These are phyloP conservation scores for Apaloderma vittatum DNA, from an alignment of 2,113 vertebrate species.

Conservation along the genomic window DNA sequence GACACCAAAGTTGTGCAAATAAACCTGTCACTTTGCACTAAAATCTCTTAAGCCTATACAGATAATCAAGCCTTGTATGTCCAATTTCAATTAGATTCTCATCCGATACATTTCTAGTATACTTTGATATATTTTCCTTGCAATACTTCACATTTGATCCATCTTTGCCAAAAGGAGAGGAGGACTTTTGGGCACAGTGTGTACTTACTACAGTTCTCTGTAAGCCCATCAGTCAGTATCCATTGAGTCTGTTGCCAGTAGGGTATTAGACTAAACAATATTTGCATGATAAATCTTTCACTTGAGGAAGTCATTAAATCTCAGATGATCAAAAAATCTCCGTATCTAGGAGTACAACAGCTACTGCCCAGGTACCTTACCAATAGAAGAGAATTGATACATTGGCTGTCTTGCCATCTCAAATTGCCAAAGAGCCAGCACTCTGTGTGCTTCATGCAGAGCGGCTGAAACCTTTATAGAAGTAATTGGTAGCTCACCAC, in stretches of 20 bases:
- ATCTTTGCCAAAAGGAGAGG: neutral
- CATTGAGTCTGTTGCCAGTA: neutral
- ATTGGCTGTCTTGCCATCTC: neutral
- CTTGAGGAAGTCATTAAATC: neutral
- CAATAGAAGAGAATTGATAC: neutral
- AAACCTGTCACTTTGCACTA: neutral
- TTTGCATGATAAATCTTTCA: neutral
- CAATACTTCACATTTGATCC: neutral
- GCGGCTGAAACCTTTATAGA: neutral
- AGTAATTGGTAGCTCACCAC: neutral
- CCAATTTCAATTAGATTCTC: neutral
- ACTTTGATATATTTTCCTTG: neutral
- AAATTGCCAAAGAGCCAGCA: neutral
- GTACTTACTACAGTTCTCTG: neutral
- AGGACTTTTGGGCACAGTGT: neutral
- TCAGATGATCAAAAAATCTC: neutral
- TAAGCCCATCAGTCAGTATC: neutral
- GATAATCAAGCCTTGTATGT: neutral
- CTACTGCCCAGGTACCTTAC: neutral
- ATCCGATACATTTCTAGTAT: neutral
- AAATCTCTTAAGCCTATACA: neutral
- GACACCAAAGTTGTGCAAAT: neutral
- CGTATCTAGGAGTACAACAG: neutral
- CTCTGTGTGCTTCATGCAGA: fast-evolving
- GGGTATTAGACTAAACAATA: neutral